Percentiles rank a stretch among this genome's conserved stretches.
phyloP scores from a whole-genome alignment of 2,113 vertebrate genomes.

The Apteryx mantelli region DNA sequence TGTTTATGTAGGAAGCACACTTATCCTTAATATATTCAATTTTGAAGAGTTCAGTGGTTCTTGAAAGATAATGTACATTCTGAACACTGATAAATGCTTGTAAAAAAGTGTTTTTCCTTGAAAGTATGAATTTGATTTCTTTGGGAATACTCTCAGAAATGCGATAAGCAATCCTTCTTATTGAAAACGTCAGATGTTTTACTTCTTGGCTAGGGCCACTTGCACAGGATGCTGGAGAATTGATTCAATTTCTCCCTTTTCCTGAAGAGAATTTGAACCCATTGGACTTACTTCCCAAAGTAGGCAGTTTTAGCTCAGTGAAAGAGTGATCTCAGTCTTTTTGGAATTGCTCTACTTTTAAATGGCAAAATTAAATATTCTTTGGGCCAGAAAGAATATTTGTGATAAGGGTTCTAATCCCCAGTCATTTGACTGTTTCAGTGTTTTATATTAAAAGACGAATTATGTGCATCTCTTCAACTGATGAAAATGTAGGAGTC shows the following conservation, averaged over 20 bases:
- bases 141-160: not conserved
- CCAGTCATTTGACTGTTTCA: not conserved
- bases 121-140: not conserved
- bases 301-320: not conserved
- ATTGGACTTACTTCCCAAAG: not conserved
- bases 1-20: not conserved
- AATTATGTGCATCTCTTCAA: not conserved
- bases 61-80: not conserved
- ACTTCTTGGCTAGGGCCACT: not conserved
- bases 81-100: not conserved
- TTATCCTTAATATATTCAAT: not conserved
- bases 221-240: not conserved
- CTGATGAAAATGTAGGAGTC: not conserved
- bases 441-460: not conserved
- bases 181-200: not conserved
- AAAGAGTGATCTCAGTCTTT: not conserved
- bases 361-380: not conserved
- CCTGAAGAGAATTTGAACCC: not conserved
- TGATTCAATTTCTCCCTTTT: not conserved
- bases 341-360: not conserved
- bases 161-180: fast-evolving
- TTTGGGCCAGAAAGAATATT: not conserved
- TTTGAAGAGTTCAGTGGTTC: not conserved
- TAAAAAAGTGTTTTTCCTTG: not conserved
- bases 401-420: not conserved